These are phyloP conservation scores for Pogonocichla stellata DNA, from an alignment of 2,113 vertebrate genomes.

Conservation along the genomic window DNA sequence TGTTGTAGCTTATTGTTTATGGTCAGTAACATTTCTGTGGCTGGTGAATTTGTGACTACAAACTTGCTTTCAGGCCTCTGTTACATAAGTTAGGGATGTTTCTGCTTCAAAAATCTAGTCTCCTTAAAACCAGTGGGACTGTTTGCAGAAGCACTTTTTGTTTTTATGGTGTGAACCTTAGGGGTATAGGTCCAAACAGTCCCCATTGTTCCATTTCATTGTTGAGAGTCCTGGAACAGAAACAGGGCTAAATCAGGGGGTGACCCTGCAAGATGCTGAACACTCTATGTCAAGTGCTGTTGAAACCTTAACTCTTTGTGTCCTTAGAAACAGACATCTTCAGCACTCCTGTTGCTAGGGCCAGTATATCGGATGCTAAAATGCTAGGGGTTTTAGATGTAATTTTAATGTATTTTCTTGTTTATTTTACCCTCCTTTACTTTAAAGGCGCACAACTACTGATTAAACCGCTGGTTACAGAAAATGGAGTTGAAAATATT, in stretches of 20 bases:
- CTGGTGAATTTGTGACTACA: background rate
- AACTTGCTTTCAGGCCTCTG: background rate
- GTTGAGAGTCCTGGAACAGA: background rate
- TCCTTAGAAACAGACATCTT: background rate
- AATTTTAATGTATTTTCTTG: background rate
- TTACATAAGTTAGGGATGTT: background rate
- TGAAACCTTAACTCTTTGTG: background rate
- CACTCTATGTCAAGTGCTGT: background rate
- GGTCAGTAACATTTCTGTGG: background rate
- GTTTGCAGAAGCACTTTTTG: background rate
- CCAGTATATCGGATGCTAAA: background rate
- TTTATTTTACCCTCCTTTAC: background rate
- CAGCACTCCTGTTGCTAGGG: background rate
- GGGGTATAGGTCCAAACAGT: background rate
- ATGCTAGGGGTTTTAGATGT: background rate
- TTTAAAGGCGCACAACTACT: constrained; percentile 87
- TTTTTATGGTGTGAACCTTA: background rate
- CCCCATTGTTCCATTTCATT: background rate
- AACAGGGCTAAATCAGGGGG: background rate
- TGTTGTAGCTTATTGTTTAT: background rate
- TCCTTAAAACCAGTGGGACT: background rate
- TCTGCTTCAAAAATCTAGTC: background rate
- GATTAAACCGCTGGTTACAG: constrained; percentile 78
- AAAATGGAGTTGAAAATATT: constrained; percentile 76
- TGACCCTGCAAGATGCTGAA: background rate